These are phyloP conservation scores for Ibidorhyncha struthersii DNA, from an alignment of 2,113 vertebrate species.

Conservation along the genomic window DNA sequence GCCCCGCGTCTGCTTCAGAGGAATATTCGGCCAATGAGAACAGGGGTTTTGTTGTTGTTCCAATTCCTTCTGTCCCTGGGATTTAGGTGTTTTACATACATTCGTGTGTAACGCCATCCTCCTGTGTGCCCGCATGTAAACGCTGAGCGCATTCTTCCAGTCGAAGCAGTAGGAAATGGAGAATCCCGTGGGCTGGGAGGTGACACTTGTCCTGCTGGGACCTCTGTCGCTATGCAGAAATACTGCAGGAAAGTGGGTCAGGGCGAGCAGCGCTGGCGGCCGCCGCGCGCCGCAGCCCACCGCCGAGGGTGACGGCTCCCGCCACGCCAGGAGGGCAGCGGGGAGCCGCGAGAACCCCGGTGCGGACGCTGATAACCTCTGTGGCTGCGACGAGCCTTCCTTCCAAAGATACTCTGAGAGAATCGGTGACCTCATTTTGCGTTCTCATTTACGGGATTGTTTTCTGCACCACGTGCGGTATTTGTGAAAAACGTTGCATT, in stretches of 20 bases:
- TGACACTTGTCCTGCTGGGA: not conserved
- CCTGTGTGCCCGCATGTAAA: fast-evolving
- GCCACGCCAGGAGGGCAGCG: fast-evolving
- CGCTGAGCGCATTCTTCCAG: not conserved
- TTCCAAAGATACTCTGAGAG: fast-evolving
- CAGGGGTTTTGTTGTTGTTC: not conserved
- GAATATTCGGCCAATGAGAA: not conserved
- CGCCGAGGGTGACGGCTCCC: not conserved
- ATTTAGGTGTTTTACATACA: not conserved
- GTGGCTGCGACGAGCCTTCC: not conserved
- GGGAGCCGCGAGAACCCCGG: fast-evolving
- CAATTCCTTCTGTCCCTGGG: not conserved
- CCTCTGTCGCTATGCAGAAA: constrained; percentile 47
- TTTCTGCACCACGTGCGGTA: not conserved
- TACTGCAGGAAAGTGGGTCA: constrained; percentile 48
- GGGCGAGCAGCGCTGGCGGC: not conserved
- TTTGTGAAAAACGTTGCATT: not conserved
- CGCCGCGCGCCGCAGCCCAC: not conserved
- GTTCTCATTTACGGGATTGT: not conserved
- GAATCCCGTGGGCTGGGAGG: not conserved
- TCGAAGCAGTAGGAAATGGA: not conserved
- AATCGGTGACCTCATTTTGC: not conserved
- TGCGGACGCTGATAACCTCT: fast-evolving
- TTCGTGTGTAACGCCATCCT: fast-evolving
- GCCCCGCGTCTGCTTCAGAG: not conserved